Evolutionary conservation across 2,888 invertebrate genomes (phyloP), one percentile per base, ranked within the genome.

Genomic region (Tuta absoluta): DNA sequence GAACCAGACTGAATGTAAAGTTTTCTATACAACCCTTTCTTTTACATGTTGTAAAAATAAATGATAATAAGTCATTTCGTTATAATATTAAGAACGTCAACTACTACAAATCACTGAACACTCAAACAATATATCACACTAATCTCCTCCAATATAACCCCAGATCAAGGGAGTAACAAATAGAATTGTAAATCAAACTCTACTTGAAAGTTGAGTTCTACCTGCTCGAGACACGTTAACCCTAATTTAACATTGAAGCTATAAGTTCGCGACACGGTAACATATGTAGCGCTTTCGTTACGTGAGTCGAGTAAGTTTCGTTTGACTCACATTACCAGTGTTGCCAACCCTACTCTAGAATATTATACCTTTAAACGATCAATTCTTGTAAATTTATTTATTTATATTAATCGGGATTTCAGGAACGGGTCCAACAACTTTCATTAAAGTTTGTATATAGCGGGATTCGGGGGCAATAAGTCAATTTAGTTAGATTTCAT

Each of bases 201-300:
- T 17, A 28, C 8, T 56, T 56, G 33, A 56, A 56, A 56, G 56
- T 56, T 56, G 28, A 28, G 56, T 14, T 53, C 56, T 33, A 28
- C 56, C 28, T 21, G 28, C 11, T n/a, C 7, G 28, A 56, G 28
- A 51, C 51, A 23, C 51, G 51, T 51, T 21, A 51, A 51, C 28
- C 56, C 56, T 17, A 56, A 28, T 53, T 53, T 53, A 53, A 53
- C 53, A 53, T 53, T 53, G 53, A 33, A 56, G 12, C 56, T 33
- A 33, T 28, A 33, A 33, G n/a, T 56, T 56, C 24, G 56, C 14
- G 33, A 56, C n/a, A 56, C 10, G 56, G 56, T 33, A 28, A 56
- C 56, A 56, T 33, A 56, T 56, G 56, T 56, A n/a, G n/a, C 56
- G 14, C 24, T 53, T 53, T 19, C 23, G 24, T 53, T 17, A 28